A percentile compares a stretch with the other conserved stretches of the same genome.
phyloP scores from a whole-genome alignment of 2,888 invertebrate genomes.

The Pachycephus smyrnensis region DNA sequence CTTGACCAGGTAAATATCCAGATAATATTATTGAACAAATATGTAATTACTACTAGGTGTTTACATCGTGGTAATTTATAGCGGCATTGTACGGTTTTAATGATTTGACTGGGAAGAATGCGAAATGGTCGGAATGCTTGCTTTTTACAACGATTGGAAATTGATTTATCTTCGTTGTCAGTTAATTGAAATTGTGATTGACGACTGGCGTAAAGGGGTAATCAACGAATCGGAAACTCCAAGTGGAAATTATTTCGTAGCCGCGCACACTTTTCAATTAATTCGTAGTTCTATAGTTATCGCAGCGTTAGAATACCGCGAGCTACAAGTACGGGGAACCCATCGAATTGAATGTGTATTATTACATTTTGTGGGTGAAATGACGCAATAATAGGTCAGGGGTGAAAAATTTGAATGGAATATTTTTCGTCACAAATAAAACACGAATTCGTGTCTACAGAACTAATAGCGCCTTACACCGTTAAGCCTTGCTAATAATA shows the following conservation, averaged over 20 bases:
- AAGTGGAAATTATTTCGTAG: not conserved
- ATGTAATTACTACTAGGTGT: not conserved
- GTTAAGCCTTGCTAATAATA: not conserved
- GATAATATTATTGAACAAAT: not conserved
- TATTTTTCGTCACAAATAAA: not conserved
- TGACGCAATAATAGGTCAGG: not conserved
- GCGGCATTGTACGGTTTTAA: not conserved
- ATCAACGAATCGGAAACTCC: not conserved
- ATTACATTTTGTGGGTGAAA: not conserved
- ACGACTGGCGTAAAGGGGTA: not conserved
- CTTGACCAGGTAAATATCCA: not conserved
- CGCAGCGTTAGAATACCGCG: not conserved
- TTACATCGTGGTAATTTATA: not conserved
- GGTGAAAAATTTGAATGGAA: not conserved
- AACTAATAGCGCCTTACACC: not conserved
- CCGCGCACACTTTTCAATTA: not conserved
- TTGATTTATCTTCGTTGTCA: not conserved
- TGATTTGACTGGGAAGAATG: not conserved
- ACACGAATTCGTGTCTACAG: too few relatives aligned
- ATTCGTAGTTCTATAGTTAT: not conserved
- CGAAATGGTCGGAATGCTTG: not conserved
- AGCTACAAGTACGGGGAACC: not conserved
- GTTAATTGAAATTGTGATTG: not conserved
- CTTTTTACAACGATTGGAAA: not conserved
- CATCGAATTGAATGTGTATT: not conserved